phyloP scores from a whole-genome alignment of 2,888 invertebrate genomes.

The Heliconius charithonia region DNA sequence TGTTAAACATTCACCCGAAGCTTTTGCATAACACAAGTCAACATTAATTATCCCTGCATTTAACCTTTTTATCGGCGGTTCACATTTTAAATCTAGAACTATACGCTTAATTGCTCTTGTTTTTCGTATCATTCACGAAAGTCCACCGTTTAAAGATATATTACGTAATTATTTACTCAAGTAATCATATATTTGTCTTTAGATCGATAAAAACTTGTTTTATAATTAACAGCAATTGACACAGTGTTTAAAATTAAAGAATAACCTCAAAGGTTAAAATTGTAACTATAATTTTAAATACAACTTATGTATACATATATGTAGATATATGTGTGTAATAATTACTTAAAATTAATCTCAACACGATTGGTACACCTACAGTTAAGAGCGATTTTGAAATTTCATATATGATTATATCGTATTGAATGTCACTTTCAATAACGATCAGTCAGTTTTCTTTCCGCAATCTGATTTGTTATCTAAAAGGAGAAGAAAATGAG shows the following conservation, averaged over 20 bases:
- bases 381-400: conserved; percentile 29
- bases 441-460: conserved; percentile 50
- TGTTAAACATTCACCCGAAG: conserved; percentile 43
- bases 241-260: conserved; percentile 24
- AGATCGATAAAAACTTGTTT: conserved; percentile 23
- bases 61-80: conserved; percentile 43
- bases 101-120: conserved; percentile 48
- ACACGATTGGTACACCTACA: neutral
- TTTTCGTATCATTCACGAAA: conserved; percentile 47
- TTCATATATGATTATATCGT: conserved; percentile 65
- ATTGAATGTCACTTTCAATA: conserved; percentile 72
- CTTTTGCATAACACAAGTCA: conserved; percentile 43
- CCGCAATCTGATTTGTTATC: conserved; percentile 36
- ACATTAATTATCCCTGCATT: conserved; percentile 46
- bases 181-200: conserved; percentile 22
- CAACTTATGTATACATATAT: neutral
- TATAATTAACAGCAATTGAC: conserved; percentile 22
- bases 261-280: conserved; percentile 9
- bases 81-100: conserved; percentile 46
- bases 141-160: conserved; percentile 40
- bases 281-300: neutral
- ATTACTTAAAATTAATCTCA: neutral
- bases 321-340: neutral
- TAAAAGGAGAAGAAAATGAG: conserved; percentile 33
- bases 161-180: conserved; percentile 56